Evolutionary conservation across 2,113 vertebrate genomes (phyloP).

Genomic region (Anser brachyrhynchus): DNA sequence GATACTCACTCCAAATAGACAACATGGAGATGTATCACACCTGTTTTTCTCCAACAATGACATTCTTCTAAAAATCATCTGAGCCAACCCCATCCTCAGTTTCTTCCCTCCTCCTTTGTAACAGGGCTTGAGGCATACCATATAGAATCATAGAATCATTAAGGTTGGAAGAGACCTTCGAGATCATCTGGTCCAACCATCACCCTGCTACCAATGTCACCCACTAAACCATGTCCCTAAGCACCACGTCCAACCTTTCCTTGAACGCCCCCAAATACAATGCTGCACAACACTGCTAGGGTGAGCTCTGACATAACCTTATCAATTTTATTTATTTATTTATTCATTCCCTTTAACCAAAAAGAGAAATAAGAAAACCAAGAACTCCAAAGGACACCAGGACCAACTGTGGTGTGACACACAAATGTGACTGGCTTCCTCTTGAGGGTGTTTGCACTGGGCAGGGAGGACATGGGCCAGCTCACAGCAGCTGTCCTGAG

Average conservation of each 20-base stretch:
- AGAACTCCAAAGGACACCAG: neutral
- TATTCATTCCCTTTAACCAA: neutral
- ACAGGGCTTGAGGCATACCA: neutral
- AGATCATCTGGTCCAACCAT: too few species aligned
- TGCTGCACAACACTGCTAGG: neutral
- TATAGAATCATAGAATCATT: too few species aligned
- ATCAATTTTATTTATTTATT: neutral
- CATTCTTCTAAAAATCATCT: neutral
- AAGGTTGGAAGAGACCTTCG: too few species aligned
- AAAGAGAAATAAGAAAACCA: neutral
- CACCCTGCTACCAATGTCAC: too few species aligned
- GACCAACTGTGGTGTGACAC: neutral
- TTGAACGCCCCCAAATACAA: neutral
- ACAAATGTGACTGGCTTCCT: neutral
- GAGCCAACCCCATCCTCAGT: neutral
- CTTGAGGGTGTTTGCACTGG: neutral
- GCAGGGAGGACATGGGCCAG: fast-evolving
- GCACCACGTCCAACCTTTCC: too few species aligned
- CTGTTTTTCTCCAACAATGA: neutral
- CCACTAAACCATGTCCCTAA: too few species aligned
- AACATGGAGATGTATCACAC: neutral
- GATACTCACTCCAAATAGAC: neutral
- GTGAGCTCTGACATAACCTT: neutral
- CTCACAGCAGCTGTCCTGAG: neutral
- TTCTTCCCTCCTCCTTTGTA: neutral